phyloP scores from a whole-genome alignment of 2,113 vertebrate genomes.

The Upupa epops region DNA sequence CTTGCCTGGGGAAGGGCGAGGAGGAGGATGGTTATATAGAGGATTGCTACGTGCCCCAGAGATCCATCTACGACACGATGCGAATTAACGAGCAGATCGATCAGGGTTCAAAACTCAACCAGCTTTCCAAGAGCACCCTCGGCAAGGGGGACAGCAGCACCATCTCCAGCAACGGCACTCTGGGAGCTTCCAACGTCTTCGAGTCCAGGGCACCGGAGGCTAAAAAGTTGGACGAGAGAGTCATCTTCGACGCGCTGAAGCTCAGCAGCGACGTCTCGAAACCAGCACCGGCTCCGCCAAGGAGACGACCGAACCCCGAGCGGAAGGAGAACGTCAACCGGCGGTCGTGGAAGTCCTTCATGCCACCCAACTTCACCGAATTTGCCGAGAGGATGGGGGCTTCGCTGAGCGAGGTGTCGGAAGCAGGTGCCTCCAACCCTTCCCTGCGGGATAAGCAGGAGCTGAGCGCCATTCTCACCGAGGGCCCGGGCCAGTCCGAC shows the following conservation, averaged over 20 bases:
- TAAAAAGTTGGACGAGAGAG: constrained; percentile 91
- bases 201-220: constrained; percentile 77
- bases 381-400: constrained; percentile 92
- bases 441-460: constrained; percentile 85
- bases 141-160: constrained; percentile 88
- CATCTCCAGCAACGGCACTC: constrained; percentile 94
- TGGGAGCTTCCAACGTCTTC: constrained; percentile 84
- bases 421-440: constrained; percentile 75
- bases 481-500: constrained; percentile 46
- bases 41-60: constrained; percentile 98
- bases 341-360: constrained; percentile 96
- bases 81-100: constrained; percentile 99
- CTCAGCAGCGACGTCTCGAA: constrained; percentile 90
- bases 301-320: constrained; percentile 84
- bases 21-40: constrained; percentile 98
- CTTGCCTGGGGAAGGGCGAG: constrained; percentile 94
- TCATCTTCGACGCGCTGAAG: constrained; percentile 97
- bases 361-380: constrained; percentile 93
- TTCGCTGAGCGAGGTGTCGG: constrained; percentile 81
- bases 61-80: constrained; percentile 99
- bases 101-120: constrained; percentile 92
- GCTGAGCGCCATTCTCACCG: constrained; percentile 71
- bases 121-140: constrained; percentile 90
- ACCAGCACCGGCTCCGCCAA: constrained; percentile 80
- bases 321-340: constrained; percentile 92